A percentile compares a stretch with the other conserved stretches of the same genome.
These are phyloP conservation scores for Staurois parvus DNA, from an alignment of 2,797 vertebrate species.

Conservation along the genomic window DNA sequence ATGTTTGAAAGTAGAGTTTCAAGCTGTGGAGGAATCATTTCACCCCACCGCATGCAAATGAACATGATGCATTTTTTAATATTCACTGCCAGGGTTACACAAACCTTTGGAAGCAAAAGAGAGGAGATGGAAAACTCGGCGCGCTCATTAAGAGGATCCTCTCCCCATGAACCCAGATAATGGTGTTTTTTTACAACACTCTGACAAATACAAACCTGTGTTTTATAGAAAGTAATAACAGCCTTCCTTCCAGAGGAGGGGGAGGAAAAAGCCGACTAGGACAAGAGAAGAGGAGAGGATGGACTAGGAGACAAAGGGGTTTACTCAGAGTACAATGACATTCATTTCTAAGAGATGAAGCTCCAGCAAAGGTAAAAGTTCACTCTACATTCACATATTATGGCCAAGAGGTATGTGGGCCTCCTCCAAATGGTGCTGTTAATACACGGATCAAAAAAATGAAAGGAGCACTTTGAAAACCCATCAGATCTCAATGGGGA, in stretches of 20 bases:
- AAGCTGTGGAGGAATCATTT: slow-evolving; percentile 36
- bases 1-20: slow-evolving; percentile 22
- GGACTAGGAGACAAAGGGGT: too few species aligned
- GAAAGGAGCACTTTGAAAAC: too few species aligned
- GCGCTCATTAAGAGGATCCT: neutral
- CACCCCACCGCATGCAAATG: slow-evolving; percentile 43
- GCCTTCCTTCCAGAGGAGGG: neutral
- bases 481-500: too few species aligned
- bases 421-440: too few species aligned
- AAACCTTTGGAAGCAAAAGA: neutral
- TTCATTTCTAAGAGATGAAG: too few species aligned
- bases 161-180: slow-evolving; percentile 27
- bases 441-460: too few species aligned
- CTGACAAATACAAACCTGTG: neutral
- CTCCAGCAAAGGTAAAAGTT: too few species aligned
- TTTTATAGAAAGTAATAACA: slow-evolving; percentile 6
- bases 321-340: too few species aligned
- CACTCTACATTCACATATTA: too few species aligned
- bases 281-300: too few species aligned
- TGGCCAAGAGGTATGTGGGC: too few species aligned
- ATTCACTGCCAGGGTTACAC: slow-evolving; percentile 29
- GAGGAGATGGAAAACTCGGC: neutral
- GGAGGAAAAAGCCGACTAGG: neutral
- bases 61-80: slow-evolving; percentile 43
- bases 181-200: slow-evolving; percentile 6